A percentile compares a stretch with the other conserved stretches of the same genome.
phyloP scores from a whole-genome alignment of 2,888 invertebrate genomes.

The Nemotelus pantherinus region DNA sequence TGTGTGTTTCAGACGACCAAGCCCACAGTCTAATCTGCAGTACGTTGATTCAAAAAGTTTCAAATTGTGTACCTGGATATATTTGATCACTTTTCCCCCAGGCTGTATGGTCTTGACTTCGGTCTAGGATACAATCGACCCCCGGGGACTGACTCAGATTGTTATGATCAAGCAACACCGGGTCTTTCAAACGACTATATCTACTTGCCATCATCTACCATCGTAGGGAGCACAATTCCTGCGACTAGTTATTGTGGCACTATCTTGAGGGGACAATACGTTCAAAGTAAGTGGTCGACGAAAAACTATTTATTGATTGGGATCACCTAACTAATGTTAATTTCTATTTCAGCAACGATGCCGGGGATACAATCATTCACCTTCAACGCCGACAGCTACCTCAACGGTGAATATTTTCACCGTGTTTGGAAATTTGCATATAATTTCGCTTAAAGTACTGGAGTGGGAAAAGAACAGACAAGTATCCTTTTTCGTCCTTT shows the following conservation, averaged over 20 bases:
- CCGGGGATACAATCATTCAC: background rate
- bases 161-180: conserved; percentile 1
- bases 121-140: background rate
- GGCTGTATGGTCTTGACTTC: conserved; percentile 2
- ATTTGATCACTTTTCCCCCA: background rate
- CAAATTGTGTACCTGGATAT: background rate
- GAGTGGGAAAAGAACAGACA: too few relatives aligned
- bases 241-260: background rate
- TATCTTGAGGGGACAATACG: background rate
- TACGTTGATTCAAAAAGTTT: background rate
- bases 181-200: conserved; percentile 8
- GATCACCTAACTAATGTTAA: background rate
- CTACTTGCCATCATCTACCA: background rate
- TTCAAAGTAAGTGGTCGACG: conserved; percentile 11
- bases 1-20: conserved; percentile 16
- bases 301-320: background rate
- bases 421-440: too few relatives aligned
- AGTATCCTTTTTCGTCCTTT: too few relatives aligned
- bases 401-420: too few relatives aligned
- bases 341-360: background rate
- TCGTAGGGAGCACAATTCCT: background rate
- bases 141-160: background rate
- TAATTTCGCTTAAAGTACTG: too few relatives aligned
- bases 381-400: background rate
- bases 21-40: background rate